These are phyloP conservation scores for Anaspis maculata DNA, from an alignment of 2,888 invertebrate genomes.

Conservation along the genomic window DNA sequence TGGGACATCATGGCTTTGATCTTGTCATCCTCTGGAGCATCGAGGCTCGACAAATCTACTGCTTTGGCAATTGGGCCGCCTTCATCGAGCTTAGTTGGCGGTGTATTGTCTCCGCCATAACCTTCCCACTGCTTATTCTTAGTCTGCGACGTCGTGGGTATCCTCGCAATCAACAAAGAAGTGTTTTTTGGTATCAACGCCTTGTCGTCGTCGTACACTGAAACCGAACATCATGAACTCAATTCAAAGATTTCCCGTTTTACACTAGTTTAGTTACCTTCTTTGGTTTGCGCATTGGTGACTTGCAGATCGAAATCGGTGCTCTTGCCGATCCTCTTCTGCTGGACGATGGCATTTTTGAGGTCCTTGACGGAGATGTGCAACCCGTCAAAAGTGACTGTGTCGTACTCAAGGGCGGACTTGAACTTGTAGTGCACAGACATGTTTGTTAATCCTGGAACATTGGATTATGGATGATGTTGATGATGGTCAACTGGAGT, in stretches of 20 bases:
- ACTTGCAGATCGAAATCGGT: constrained; percentile 94
- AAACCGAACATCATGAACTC: constrained; percentile 25
- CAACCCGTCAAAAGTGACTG: constrained; percentile 93
- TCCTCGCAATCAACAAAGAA: constrained; percentile 87
- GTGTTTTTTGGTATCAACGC: constrained; percentile 95
- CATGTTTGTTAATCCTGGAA: too few relatives aligned
- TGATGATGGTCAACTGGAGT: too few relatives aligned
- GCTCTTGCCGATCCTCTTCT: constrained; percentile 88
- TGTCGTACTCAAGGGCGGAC: constrained; percentile 91
- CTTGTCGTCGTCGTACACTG: constrained; percentile 87
- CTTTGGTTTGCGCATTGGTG: constrained; percentile 93
- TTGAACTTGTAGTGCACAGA: constrained; percentile 99
- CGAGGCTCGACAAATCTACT: constrained; percentile 79
- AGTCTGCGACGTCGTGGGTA: constrained; percentile 74
- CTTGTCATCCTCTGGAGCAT: constrained; percentile 95
- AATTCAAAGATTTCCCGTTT: too few relatives aligned
- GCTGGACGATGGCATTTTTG: constrained; percentile 89
- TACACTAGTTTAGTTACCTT: too few relatives aligned
- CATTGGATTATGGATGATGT: too few relatives aligned
- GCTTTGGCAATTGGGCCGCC: constrained; percentile 52
- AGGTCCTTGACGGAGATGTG: constrained; percentile 93
- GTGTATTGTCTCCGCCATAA: constrained; percentile 41
- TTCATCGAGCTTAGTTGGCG: constrained; percentile 38
- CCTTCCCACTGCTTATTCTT: constrained; percentile 64
- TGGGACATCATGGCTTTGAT: constrained; percentile 97